Percentiles rank a stretch among this genome's conserved stretches.
These are phyloP conservation scores for Carterocephalus palaemon DNA, from an alignment of 2,888 invertebrate species.

Conservation along the genomic window DNA sequence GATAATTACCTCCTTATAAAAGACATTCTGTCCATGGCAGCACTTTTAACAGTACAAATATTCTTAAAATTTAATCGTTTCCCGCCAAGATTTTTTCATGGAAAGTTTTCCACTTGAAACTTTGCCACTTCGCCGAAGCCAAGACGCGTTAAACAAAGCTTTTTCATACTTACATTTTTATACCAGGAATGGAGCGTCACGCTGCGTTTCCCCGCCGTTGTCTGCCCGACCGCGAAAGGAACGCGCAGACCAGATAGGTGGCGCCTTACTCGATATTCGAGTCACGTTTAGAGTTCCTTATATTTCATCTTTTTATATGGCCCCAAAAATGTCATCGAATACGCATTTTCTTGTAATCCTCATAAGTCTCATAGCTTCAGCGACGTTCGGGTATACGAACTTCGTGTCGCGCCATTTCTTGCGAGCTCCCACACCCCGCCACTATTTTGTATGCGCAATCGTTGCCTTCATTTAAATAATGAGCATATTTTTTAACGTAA, in stretches of 20 bases:
- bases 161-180: conserved; percentile 77
- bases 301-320: conserved; percentile 78
- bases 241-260: conserved; percentile 74
- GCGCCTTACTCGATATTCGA: conserved; percentile 65
- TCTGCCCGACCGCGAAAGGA: conserved; percentile 72
- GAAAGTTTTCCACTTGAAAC: conserved; percentile 78
- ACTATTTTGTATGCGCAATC: conserved; percentile 61
- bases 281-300: conserved; percentile 78
- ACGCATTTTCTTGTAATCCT: conserved; percentile 78
- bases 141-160: conserved; percentile 77
- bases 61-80: conserved; percentile 75
- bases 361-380: conserved; percentile 73
- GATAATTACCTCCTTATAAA: conserved; percentile 35
- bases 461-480: conserved; percentile 57
- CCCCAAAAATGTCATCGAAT: conserved; percentile 79
- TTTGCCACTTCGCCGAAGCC: conserved; percentile 75
- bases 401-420: conserved; percentile 45
- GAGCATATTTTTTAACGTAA: conserved; percentile 8
- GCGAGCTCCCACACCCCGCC: conserved; percentile 37
- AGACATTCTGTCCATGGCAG: conserved; percentile 49
- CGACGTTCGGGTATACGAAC: conserved; percentile 47
- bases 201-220: conserved; percentile 71
- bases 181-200: conserved; percentile 75
- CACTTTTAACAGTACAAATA: conserved; percentile 68
- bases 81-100: conserved; percentile 73